Conservation (phyloP, 2,888 invertebrate species). For the Sarcophaga subvicina region DNA sequence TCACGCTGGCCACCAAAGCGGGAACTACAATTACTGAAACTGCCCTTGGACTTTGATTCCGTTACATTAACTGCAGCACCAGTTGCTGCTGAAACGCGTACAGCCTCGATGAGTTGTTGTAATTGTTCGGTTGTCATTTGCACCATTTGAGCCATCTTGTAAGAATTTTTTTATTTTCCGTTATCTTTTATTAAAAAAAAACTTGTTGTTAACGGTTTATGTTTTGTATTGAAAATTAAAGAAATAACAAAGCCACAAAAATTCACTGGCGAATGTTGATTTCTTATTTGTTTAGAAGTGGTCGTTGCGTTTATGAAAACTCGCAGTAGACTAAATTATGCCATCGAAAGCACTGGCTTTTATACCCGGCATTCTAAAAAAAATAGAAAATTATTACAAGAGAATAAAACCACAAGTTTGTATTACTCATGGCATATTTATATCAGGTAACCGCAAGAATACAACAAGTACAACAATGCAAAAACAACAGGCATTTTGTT, state of each 20-base stretch:
- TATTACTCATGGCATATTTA: too few relatives aligned
- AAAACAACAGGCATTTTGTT: too few relatives aligned
- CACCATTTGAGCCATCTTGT: constrained; percentile 70
- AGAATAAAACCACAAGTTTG: too few relatives aligned
- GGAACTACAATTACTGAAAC: constrained; percentile 76
- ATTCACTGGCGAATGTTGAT: constrained; percentile 62
- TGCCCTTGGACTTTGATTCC: constrained; percentile 75
- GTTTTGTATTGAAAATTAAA: neutral
- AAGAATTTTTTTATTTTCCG: constrained; percentile 35
- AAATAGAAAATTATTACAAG: too few relatives aligned
- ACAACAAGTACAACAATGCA: too few relatives aligned
- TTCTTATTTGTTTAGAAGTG: constrained; percentile 29
- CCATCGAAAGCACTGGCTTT: constrained; percentile 5
- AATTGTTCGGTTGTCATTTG: constrained; percentile 78
- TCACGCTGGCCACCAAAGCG: constrained; percentile 78
- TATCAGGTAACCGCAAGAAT: too few relatives aligned
- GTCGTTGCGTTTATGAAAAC: constrained; percentile 53
- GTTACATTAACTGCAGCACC: constrained; percentile 51
- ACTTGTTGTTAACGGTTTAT: constrained; percentile 20
- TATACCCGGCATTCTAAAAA: constrained; percentile 30
- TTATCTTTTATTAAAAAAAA: too few relatives aligned
- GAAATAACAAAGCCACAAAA: constrained; percentile 64
- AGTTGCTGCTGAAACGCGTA: constrained; percentile 72
- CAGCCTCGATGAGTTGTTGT: constrained; percentile 75
- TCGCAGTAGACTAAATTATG: constrained; percentile 51